A percentile compares a stretch with the other conserved stretches of the same genome.
phyloP scores from a whole-genome alignment of 2,797 vertebrate genomes.

The Hozukius guyotensis region DNA sequence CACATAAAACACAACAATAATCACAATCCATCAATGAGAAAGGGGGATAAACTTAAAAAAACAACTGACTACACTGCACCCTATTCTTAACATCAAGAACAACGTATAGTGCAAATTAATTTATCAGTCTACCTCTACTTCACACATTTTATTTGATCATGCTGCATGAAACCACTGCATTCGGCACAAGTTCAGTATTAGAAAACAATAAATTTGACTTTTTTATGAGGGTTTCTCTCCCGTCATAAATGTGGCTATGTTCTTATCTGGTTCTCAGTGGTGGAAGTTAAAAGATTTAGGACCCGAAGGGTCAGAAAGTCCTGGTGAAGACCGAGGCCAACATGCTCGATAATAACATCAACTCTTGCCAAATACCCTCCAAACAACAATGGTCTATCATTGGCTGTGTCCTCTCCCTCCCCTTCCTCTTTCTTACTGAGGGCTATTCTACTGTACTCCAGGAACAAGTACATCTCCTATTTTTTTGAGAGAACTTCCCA shows the following conservation, averaged over 20 bases:
- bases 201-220: constrained; percentile 78
- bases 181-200: constrained; percentile 71
- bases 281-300: constrained; percentile 78
- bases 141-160: not conserved
- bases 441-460: constrained; percentile 56
- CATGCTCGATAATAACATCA: constrained; percentile 74
- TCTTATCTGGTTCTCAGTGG: constrained; percentile 78
- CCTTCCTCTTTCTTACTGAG: constrained; percentile 36
- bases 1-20: no score
- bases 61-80: no score
- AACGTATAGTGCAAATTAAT: no score
- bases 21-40: no score
- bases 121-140: no score
- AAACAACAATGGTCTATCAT: constrained; percentile 81
- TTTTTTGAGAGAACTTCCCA: constrained; percentile 66
- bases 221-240: constrained; percentile 75
- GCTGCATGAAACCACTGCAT: not conserved
- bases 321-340: constrained; percentile 75
- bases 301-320: constrained; percentile 80
- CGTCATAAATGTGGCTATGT: constrained; percentile 78
- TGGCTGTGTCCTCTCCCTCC: constrained; percentile 57
- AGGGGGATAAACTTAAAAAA: no score
- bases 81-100: no score
- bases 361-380: constrained; percentile 72
- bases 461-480: constrained; percentile 50